These are phyloP conservation scores for Aphelinus certus DNA, from an alignment of 1,140 invertebrate genomes.

Conservation along the genomic window DNA sequence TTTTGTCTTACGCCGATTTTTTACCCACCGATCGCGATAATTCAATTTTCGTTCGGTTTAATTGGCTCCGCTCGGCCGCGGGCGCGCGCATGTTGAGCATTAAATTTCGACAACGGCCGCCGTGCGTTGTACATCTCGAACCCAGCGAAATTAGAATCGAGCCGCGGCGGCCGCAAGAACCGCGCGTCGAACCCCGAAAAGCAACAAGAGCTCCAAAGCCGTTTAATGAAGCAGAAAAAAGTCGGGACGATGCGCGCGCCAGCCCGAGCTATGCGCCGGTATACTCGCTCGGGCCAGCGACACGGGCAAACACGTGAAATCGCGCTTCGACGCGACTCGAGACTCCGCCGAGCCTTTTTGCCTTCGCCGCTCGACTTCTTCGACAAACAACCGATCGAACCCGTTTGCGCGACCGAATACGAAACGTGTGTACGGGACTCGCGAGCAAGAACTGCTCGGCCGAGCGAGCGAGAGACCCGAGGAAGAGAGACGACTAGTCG, in stretches of 20 bases:
- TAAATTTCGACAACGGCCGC: neutral
- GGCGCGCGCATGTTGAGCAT: neutral
- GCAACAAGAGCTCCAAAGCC: too few species aligned
- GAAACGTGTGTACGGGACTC: too few species aligned
- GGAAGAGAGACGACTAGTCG: too few species aligned
- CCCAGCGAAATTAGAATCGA: too few species aligned
- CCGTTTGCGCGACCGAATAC: too few species aligned
- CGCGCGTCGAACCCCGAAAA: too few species aligned
- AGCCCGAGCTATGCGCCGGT: too few species aligned
- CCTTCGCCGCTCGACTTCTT: neutral
- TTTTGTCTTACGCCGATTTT: conserved; percentile 25
- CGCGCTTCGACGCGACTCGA: neutral
- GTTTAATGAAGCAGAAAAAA: too few species aligned
- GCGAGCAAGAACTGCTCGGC: neutral
- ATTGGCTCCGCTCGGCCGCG: conserved; percentile 21
- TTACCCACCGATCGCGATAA: conserved; percentile 18
- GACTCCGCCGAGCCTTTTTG: neutral
- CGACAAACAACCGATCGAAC: neutral
- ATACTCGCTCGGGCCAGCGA: neutral
- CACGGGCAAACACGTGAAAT: neutral
- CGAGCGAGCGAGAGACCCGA: neutral
- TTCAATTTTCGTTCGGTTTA: conserved; percentile 29
- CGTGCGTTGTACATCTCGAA: too few species aligned
- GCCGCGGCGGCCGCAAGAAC: too few species aligned
- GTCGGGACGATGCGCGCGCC: too few species aligned